These are phyloP conservation scores for Tragelaphus oryx DNA, from an alignment of 2,797 vertebrate species.

Conservation along the genomic window DNA sequence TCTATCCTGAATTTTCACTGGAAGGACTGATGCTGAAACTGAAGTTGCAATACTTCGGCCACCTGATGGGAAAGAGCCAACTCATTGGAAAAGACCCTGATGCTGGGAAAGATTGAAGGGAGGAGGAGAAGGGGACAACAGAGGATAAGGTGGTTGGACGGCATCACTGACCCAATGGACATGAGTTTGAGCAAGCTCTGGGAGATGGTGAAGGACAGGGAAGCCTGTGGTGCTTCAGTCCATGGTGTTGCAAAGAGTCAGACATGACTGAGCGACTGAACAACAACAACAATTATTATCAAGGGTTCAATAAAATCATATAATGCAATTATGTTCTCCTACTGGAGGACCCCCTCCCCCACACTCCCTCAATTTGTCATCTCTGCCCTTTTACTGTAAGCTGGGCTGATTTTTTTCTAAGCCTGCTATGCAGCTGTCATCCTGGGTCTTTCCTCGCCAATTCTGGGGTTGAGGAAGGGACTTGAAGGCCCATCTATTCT, in stretches of 20 bases:
- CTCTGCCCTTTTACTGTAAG: not conserved
- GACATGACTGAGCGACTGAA: not conserved
- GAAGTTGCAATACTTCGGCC: not conserved
- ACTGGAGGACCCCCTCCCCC: rapidly evolving
- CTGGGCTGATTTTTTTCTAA: not conserved
- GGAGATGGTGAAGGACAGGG: not conserved
- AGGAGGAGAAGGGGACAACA: not conserved
- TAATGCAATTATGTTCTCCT: not conserved
- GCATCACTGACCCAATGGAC: not conserved
- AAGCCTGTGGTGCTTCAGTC: not conserved
- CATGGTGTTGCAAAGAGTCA: not conserved
- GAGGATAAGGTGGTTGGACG: not conserved
- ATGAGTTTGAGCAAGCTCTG: not conserved
- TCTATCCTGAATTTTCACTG: not conserved
- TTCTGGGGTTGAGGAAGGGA: not conserved
- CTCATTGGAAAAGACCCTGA: not conserved
- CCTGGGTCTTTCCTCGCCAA: not conserved
- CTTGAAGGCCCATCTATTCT: not conserved
- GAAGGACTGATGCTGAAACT: not conserved
- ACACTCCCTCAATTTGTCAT: not conserved
- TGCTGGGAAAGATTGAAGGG: not conserved
- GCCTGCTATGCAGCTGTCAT: not conserved
- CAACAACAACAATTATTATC: not conserved
- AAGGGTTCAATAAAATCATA: not conserved
- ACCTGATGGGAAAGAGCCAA: not conserved